Conservation (phyloP, 2,888 invertebrate species). For the Crepidodera aurea region DNA sequence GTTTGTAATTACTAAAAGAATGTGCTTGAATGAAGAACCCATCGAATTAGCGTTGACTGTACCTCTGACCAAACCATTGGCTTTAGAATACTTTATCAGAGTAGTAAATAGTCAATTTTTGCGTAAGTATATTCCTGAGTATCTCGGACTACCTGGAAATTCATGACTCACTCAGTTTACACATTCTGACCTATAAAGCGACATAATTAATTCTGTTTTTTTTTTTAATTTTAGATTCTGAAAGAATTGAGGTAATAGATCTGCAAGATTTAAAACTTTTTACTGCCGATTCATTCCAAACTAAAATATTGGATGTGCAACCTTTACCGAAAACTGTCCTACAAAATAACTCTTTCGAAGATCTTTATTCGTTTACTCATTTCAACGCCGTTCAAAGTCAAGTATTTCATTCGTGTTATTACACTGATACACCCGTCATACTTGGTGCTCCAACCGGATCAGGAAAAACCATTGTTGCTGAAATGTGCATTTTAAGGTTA, state of each 20-base stretch:
- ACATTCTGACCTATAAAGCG: too few species aligned
- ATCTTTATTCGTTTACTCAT: slow-evolving; percentile 88
- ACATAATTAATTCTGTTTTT: too few species aligned
- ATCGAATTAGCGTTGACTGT: slow-evolving; percentile 94
- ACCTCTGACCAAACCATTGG: slow-evolving; percentile 89
- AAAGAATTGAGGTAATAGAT: slow-evolving; percentile 63
- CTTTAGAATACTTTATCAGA: slow-evolving; percentile 89
- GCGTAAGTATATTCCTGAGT: slow-evolving; percentile 56
- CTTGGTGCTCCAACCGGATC: slow-evolving; percentile 96
- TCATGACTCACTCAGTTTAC: too few species aligned
- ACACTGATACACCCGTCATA: slow-evolving; percentile 92
- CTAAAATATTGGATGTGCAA: slow-evolving; percentile 82
- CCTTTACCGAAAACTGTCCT: slow-evolving; percentile 89
- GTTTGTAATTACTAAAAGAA: slow-evolving; percentile 70
- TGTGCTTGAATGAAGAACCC: slow-evolving; percentile 72
- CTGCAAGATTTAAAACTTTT: slow-evolving; percentile 50
- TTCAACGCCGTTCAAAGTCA: slow-evolving; percentile 99
- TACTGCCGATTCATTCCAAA: slow-evolving; percentile 50
- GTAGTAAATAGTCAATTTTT: slow-evolving; percentile 89
- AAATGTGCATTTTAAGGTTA: slow-evolving; percentile 94
- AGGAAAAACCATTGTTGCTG: slow-evolving; percentile 98
- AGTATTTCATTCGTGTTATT: slow-evolving; percentile 95
- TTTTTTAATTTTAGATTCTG: slow-evolving; percentile 71
- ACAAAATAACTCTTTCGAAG: slow-evolving; percentile 78
- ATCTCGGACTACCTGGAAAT: too few species aligned